Percentiles rank a stretch among this genome's conserved stretches.
Conservation (phyloP, 1,140 invertebrate genomes). For the Bombus superbus region DNA sequence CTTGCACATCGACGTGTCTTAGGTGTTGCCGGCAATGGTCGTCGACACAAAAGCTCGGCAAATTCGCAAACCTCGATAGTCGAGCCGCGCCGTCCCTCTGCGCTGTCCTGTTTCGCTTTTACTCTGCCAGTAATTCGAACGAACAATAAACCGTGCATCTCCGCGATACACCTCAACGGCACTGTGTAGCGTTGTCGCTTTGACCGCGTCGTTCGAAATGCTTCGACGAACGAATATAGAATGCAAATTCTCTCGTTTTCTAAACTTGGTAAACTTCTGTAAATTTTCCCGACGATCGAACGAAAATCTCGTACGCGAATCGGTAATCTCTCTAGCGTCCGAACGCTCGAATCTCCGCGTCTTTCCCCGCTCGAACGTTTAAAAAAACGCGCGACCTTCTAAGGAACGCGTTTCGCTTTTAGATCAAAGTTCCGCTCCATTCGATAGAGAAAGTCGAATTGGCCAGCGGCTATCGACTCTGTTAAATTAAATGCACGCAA, state of each 20-base stretch:
- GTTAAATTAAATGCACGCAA: background rate
- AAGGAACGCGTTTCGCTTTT: background rate
- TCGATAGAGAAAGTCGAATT: background rate
- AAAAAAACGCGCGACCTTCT: background rate
- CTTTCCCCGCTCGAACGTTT: background rate
- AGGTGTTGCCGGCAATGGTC: constrained; percentile 22
- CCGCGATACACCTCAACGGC: background rate
- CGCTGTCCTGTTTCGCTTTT: background rate
- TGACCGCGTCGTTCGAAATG: background rate
- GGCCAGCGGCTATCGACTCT: background rate
- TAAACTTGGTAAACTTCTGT: no score
- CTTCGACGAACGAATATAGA: background rate
- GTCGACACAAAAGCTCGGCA: background rate
- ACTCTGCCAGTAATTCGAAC: background rate
- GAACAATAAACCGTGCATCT: background rate
- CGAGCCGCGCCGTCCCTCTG: background rate
- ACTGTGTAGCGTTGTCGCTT: background rate
- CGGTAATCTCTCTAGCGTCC: no score
- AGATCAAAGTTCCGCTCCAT: background rate
- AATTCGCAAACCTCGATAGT: constrained; percentile 13
- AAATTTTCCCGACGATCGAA: no score
- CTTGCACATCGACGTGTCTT: constrained; percentile 29
- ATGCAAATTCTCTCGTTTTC: background rate
- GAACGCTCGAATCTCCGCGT: no score
- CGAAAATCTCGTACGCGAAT: no score